Base-by-base conservation (phyloP, 2,797 vertebrate species). In the Cichlasoma orientale region DNA sequence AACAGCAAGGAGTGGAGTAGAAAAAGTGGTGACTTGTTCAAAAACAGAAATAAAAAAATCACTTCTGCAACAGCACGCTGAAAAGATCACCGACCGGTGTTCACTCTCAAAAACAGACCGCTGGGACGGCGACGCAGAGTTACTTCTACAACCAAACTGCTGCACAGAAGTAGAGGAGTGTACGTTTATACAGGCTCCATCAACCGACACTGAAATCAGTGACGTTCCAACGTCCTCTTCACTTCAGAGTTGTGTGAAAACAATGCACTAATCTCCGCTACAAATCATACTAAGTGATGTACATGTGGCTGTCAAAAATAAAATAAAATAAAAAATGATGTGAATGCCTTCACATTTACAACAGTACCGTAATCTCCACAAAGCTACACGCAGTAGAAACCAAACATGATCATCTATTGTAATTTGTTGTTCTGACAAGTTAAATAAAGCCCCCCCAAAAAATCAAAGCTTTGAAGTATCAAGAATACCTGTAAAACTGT, bases 401-500 rank as follows among this genome's bases (percentile, higher is more conserved):
- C 88, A 79, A 90, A 91, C 82, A 68, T 86, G 81, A 86, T 82
- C 83, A 71, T 74, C 87, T 88, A 63, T 80, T 90, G 91, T 90
- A 80, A 87, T 85, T 85, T 78, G 80, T 85, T 91, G 90, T 88
- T 90, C 88, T 90, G 88, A 89, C 74, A 83, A 90, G 84, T 92
- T 80, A 54, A 80, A 83, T 81, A 78, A 82, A 76, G 2, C 25
- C 61, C 47, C 61, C 41, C 59, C 21, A 4, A 23, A 72, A 38
- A 93, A 86, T 76, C 79, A 94, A 94, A 94, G 90, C 94, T 94
- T 92, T 94, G 93, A 92, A 90, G 92, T 95, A 90, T 93, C 86
- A 93, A 93, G 87, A 93, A 94, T 92, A 94, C 90, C 91, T 93
- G 92, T 94, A 95, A 94, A 95, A 95, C 91, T 94, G 93, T 92